Evolutionary conservation across 1,140 invertebrate species (phyloP).

Genomic region (Papilio polytes): DNA sequence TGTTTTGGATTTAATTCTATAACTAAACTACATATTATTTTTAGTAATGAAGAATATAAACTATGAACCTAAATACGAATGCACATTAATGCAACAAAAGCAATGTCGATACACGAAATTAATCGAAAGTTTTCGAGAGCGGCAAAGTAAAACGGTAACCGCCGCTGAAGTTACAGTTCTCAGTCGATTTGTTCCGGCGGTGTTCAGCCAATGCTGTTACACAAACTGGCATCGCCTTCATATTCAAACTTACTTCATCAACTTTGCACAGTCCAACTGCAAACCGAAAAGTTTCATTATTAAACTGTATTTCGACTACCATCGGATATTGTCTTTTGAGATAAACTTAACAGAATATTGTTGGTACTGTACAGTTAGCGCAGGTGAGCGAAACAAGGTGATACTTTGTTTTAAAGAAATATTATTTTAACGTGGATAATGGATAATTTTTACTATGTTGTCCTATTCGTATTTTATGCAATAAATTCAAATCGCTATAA

Average conservation of each 20-base stretch:
- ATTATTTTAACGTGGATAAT: too few species aligned
- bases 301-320: neutral
- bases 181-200: conserved; percentile 4
- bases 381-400: neutral
- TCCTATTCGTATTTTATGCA: too few species aligned
- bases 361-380: neutral
- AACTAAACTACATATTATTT: neutral
- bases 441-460: too few species aligned
- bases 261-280: conserved; percentile 3
- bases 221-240: conserved; percentile 2
- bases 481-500: too few species aligned
- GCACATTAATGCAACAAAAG: neutral
- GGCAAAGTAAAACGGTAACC: neutral
- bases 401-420: neutral
- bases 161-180: neutral
- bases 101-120: neutral
- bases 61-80: neutral
- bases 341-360: neutral
- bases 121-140: conserved; percentile 6
- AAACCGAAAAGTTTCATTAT: conserved; percentile 7
- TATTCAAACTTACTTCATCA: conserved; percentile 11
- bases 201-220: neutral
- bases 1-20: neutral
- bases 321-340: conserved; percentile 5
- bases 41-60: neutral